These are phyloP conservation scores for Ashinkailepas kermadecensis DNA, from an alignment of 2,888 invertebrate species.

Conservation along the genomic window DNA sequence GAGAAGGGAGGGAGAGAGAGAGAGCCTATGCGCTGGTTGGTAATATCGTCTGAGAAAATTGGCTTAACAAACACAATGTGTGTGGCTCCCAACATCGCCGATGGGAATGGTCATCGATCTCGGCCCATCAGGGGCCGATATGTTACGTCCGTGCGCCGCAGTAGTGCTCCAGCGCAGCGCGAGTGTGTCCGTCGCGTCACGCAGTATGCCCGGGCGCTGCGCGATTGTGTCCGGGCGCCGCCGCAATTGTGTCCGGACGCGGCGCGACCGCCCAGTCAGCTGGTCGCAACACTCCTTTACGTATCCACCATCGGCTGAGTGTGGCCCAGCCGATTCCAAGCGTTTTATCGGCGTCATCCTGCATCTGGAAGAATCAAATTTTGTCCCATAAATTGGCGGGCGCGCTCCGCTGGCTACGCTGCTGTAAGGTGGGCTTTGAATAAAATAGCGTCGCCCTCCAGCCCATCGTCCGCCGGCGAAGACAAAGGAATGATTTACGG, in stretches of 20 bases:
- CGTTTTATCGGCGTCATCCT: slow-evolving; percentile 8
- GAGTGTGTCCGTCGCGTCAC: background rate
- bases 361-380: slow-evolving; percentile 15
- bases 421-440: slow-evolving; percentile 11
- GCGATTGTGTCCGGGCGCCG: background rate
- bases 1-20: too few relatives aligned
- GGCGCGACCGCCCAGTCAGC: background rate
- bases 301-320: background rate
- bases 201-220: background rate
- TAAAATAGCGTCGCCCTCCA: background rate
- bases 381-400: slow-evolving; percentile 18
- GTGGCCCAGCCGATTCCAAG: background rate
- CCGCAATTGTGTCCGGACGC: too few relatives aligned
- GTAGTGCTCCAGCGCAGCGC: background rate
- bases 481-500: slow-evolving; percentile 19
- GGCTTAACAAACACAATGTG: too few relatives aligned
- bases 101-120: too few relatives aligned
- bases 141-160: background rate
- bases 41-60: too few relatives aligned
- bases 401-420: background rate
- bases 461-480: background rate
- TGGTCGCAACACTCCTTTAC: background rate
- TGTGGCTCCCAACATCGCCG: too few relatives aligned
- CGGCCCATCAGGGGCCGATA: too few relatives aligned
- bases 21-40: too few relatives aligned